phyloP scores from a whole-genome alignment of 2,797 vertebrate genomes.

The Myioborus miniatus region DNA sequence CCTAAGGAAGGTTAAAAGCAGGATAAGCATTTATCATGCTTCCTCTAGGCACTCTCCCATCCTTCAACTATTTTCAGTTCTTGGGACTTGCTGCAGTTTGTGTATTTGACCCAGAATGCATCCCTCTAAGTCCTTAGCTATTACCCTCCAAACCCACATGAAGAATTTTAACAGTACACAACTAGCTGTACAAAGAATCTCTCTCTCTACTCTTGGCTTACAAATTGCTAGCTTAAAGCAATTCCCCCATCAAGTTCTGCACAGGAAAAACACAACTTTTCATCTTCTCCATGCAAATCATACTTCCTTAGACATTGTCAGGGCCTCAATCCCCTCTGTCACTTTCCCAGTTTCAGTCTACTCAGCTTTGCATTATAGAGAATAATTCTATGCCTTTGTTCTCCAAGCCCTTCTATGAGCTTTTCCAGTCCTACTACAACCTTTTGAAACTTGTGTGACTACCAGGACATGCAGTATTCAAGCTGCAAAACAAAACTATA shows the following conservation, averaged over 20 bases:
- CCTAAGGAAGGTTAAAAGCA: neutral
- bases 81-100: neutral
- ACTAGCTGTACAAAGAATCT: neutral
- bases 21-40: neutral
- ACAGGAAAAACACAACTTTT: neutral
- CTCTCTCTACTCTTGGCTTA: neutral
- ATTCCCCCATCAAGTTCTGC: neutral
- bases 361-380: neutral
- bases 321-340: neutral
- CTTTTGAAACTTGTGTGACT: neutral
- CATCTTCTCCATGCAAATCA: neutral
- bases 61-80: neutral
- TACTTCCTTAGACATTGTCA: neutral
- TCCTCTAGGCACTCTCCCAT: neutral
- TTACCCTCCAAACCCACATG: neutral
- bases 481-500: neutral
- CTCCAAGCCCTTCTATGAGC: neutral
- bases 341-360: neutral
- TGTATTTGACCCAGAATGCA: neutral
- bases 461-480: neutral
- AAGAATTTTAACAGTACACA: neutral
- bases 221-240: neutral
- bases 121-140: neutral
- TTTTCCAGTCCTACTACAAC: neutral
- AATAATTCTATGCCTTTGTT: neutral